Percentiles rank a stretch among this genome's conserved stretches.
phyloP scores from a whole-genome alignment of 2,797 vertebrate species.

The Melanotaenia parkinsoni region DNA sequence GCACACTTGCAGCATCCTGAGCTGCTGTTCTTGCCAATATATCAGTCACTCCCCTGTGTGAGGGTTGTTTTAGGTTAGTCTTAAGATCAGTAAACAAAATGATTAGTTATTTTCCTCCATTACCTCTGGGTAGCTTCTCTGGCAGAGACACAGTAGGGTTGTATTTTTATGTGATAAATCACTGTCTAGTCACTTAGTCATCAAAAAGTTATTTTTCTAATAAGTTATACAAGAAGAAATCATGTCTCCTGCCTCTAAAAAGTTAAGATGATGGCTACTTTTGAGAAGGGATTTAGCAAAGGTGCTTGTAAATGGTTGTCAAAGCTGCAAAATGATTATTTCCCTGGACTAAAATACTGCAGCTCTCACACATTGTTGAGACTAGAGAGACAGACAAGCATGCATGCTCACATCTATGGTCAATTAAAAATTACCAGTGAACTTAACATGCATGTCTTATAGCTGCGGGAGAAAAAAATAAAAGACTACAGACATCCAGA shows the following conservation, averaged over 20 bases:
- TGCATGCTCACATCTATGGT: background rate
- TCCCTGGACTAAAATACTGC: background rate
- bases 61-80: constrained; percentile 28
- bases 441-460: background rate
- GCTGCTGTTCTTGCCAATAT: constrained; percentile 12
- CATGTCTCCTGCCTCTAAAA: constrained; percentile 11
- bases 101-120: constrained; percentile 32
- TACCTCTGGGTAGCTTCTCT: constrained; percentile 17
- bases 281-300: background rate
- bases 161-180: constrained; percentile 48
- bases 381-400: background rate
- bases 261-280: background rate
- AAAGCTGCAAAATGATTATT: background rate
- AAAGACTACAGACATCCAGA: background rate
- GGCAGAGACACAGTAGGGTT: constrained; percentile 27
- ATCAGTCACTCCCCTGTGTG: constrained; percentile 8
- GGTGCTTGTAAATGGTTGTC: background rate
- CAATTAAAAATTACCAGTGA: background rate
- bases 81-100: constrained; percentile 33
- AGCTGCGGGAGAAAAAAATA: background rate
- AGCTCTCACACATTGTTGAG: background rate
- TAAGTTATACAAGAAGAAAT: constrained; percentile 34
- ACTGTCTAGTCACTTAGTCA: constrained; percentile 41
- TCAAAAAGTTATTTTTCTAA: constrained; percentile 47
- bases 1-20: constrained; percentile 16